Conservation (phyloP, 2,888 invertebrate species). For the Agonopterix subpropinquella region DNA sequence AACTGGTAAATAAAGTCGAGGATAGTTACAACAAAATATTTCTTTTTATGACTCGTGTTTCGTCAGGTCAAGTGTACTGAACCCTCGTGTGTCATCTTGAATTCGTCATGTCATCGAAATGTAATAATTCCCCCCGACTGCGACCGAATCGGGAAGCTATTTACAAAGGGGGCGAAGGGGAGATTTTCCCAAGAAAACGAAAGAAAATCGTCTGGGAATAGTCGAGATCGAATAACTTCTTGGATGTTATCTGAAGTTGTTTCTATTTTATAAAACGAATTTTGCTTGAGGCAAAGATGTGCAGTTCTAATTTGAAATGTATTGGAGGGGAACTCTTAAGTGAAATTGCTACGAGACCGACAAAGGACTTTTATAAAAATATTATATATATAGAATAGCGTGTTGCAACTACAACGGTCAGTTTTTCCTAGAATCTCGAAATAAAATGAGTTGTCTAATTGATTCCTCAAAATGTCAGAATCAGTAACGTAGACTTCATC, state of each 20-base stretch:
- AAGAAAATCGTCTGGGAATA: slow-evolving; percentile 41
- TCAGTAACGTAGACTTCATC: no score
- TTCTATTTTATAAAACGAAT: neutral
- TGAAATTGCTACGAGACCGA: no score
- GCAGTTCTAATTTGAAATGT: no score
- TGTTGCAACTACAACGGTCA: no score
- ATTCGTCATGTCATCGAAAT: slow-evolving; percentile 72
- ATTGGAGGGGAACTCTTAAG: no score
- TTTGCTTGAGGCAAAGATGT: neutral
- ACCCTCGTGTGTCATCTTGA: slow-evolving; percentile 42
- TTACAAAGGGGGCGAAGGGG: slow-evolving; percentile 47
- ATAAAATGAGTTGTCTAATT: no score
- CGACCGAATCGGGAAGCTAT: slow-evolving; percentile 53
- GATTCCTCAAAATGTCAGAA: no score
- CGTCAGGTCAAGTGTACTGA: slow-evolving; percentile 39
- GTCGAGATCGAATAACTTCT: slow-evolving; percentile 32
- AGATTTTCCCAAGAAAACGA: slow-evolving; percentile 35
- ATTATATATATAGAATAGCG: no score
- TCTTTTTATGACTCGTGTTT: slow-evolving; percentile 16
- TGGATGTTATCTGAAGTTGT: slow-evolving; percentile 11
- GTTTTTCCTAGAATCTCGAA: no score
- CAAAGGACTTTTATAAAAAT: no score
- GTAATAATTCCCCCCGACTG: slow-evolving; percentile 58
- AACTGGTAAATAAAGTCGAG: neutral
- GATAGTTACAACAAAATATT: slow-evolving; percentile 9